Conservation (phyloP, 2,888 invertebrate genomes). For the Timema cristinae region DNA sequence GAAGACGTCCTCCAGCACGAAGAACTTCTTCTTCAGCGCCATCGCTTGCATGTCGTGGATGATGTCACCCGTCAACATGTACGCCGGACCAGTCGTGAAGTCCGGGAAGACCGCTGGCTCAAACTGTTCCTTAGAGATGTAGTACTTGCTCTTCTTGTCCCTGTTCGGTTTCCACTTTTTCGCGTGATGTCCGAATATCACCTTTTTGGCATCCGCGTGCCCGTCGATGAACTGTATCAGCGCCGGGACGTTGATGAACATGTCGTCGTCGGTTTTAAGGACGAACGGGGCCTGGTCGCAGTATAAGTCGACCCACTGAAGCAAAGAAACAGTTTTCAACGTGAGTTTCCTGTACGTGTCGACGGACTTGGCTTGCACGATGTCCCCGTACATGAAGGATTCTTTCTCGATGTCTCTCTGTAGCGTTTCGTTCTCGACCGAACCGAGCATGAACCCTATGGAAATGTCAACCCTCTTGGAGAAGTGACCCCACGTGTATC, state of each 20-base stretch:
- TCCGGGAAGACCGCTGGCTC: constrained; percentile 39
- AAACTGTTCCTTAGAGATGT: constrained; percentile 38
- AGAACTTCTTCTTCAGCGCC: constrained; percentile 23
- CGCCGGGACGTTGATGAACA: constrained; percentile 39
- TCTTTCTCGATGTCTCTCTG: constrained; percentile 11
- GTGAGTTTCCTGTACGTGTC: constrained; percentile 40
- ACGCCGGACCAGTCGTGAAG: constrained; percentile 45
- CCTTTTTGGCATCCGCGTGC: constrained; percentile 11
- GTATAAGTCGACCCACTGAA: constrained; percentile 38
- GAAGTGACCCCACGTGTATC: constrained; percentile 36
- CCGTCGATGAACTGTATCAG: constrained; percentile 33
- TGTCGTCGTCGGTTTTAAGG: constrained; percentile 42
- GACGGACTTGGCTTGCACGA: constrained; percentile 38
- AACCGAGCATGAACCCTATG: constrained; percentile 16
- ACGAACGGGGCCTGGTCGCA: constrained; percentile 37
- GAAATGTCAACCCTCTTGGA: constrained; percentile 13
- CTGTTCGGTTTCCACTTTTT: constrained; percentile 38
- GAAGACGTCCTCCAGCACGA: constrained; percentile 29
- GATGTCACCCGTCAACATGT: constrained; percentile 41
- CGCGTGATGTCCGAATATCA: constrained; percentile 36
- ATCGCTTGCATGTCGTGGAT: constrained; percentile 36
- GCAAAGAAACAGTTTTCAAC: constrained; percentile 38
- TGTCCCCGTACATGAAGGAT: constrained; percentile 37
- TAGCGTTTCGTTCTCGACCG: background rate
- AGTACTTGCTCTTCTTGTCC: constrained; percentile 41